phyloP scores from a whole-genome alignment of 53 echinoderm and acorn worm species.

The Mesocentrotus franciscanus region DNA sequence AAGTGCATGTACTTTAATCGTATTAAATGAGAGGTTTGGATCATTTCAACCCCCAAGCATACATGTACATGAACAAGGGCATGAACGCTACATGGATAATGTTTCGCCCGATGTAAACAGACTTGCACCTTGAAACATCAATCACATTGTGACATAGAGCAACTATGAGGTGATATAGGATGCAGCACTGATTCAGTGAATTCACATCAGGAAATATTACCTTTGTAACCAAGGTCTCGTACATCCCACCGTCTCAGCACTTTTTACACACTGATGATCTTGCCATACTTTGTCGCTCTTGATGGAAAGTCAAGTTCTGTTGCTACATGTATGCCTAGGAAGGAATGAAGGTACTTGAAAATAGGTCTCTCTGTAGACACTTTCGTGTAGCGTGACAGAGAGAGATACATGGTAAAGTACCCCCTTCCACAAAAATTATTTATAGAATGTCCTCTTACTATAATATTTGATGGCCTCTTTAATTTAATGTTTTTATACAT shows the following conservation, averaged over 20 bases:
- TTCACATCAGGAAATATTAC: constrained; percentile 26
- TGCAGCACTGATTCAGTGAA: constrained; percentile 4
- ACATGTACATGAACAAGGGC: background rate
- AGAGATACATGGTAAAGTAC: background rate
- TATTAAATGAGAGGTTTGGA: background rate
- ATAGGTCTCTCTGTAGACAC: background rate
- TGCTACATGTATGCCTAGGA: background rate
- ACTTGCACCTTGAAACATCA: constrained; percentile 43
- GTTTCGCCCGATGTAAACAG: background rate
- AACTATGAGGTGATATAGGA: constrained; percentile 16
- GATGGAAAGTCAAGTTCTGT: background rate
- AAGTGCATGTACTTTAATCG: background rate
- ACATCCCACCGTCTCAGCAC: constrained; percentile 39
- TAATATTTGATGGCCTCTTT: too few relatives aligned
- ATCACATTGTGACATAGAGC: background rate
- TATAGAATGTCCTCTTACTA: too few relatives aligned
- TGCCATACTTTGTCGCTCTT: constrained; percentile 9
- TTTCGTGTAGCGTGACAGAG: background rate
- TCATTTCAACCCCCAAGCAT: background rate
- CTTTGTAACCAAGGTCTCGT: constrained; percentile 11
- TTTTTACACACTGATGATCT: constrained; percentile 18
- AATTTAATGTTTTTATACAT: too few relatives aligned
- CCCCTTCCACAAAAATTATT: too few relatives aligned
- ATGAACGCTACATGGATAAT: background rate
- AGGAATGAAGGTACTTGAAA: background rate